Evolutionary conservation across 2,888 invertebrate genomes (phyloP), one percentile per base, ranked within the genome.

Genomic region (Dasysyrphus albostriatus): DNA sequence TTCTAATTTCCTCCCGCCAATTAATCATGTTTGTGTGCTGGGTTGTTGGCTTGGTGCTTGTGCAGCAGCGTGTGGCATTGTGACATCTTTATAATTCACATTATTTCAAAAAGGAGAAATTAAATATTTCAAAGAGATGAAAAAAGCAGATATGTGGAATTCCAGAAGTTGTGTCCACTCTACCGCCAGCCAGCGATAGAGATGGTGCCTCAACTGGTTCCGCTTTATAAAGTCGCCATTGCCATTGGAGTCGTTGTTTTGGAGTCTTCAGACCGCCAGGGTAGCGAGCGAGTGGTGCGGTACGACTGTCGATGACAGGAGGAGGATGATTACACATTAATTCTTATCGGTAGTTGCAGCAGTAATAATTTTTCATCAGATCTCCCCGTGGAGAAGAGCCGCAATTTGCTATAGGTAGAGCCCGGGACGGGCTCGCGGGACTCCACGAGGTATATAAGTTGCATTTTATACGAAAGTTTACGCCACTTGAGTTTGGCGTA

Each of bases 291-390:
- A 51, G 24, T 59, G 37, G 34, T 76, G 67, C 67, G 79, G 44
- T 51, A 49, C 59, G 77, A 73, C 87, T 79, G 70, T 87, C 78
- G 87, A 87, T 87, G 87, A 87, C 87, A 87, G 87, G 87, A 87
- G 87, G 84, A 70, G 84, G 83, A 82, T 83, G 85, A 87, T 87
- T 87, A 75, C 78, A 87, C 87, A 87, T 87, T 87, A 87, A 87
- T 87, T 87, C 87, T 79, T 87, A 87, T 87, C 87, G 83, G 83
- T 83, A 75, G 74, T 83, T 75, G 87, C 87, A 79, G 83, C 79
- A 75, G 83, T 87, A 83, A 87, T 87, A 78, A 87, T 87, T 83
- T 87, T 59, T 83, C 87, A 83, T 83, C 85, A 59, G 87, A 75
- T 87, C 87, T 83, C 72, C 74, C 83, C 78, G 81, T 79, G 79